A percentile compares a stretch with the other conserved stretches of the same genome.
phyloP scores from a whole-genome alignment of 2,888 invertebrate species.

The Mimachlamys varia region DNA sequence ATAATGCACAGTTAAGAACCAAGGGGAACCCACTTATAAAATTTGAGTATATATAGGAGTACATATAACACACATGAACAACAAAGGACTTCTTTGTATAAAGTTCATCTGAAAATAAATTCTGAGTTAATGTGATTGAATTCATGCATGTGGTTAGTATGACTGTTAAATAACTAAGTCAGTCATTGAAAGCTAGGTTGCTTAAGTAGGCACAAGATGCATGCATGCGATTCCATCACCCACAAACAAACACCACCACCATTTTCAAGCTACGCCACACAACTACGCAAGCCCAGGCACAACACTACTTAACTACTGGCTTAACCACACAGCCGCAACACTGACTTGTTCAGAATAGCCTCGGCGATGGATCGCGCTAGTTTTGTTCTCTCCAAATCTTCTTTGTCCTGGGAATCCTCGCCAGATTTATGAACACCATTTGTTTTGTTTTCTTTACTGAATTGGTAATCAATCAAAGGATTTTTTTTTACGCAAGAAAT shows the following conservation, averaged over 20 bases:
- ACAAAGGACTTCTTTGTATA: no score
- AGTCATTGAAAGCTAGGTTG: no score
- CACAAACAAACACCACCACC: background rate
- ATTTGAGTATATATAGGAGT: no score
- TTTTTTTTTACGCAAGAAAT: background rate
- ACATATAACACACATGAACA: no score
- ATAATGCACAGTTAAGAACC: no score
- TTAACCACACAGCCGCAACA: slow-evolving; percentile 36
- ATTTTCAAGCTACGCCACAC: slow-evolving; percentile 9
- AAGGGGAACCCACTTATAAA: no score
- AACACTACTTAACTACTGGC: background rate
- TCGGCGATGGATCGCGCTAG: slow-evolving; percentile 68
- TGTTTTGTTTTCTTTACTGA: background rate
- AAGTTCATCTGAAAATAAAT: no score
- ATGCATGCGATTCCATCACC: background rate
- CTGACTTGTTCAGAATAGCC: slow-evolving; percentile 71
- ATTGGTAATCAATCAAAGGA: background rate
- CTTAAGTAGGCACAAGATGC: no score
- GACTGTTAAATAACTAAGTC: no score
- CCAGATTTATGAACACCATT: background rate
- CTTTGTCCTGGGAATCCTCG: slow-evolving; percentile 20
- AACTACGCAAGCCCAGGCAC: background rate
- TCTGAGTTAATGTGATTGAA: no score
- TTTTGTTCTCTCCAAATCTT: slow-evolving; percentile 55
- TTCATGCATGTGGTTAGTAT: no score